A percentile compares a stretch with the other conserved stretches of the same genome.
phyloP scores from a whole-genome alignment of 2,797 vertebrate species.

The Coranthus polyacanthus region DNA sequence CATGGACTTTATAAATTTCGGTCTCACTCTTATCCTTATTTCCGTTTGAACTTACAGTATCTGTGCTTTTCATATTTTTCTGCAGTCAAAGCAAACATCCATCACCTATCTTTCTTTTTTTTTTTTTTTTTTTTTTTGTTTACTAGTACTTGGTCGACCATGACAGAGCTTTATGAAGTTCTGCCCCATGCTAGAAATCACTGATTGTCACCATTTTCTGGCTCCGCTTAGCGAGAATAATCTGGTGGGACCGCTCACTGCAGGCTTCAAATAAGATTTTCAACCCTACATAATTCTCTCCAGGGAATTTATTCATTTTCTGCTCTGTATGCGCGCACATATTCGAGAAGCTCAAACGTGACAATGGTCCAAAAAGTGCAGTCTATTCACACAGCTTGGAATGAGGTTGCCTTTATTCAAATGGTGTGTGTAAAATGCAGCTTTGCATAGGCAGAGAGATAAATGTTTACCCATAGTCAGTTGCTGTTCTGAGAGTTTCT shows the following conservation, averaged over 20 bases:
- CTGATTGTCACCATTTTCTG: constrained; percentile 64
- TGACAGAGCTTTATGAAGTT: constrained; percentile 64
- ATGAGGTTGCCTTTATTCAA: constrained; percentile 43
- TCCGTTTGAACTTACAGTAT: constrained; percentile 10
- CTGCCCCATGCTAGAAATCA: constrained; percentile 57
- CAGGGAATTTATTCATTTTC: constrained; percentile 65
- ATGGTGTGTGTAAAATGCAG: constrained; percentile 19
- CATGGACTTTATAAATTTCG: constrained; percentile 18
- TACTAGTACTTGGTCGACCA: constrained; percentile 58
- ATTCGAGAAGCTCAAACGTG: constrained; percentile 49
- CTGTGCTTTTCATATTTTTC: constrained; percentile 28
- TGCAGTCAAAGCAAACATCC: constrained; percentile 46
- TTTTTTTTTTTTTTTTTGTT: constrained; percentile 45
- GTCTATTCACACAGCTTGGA: constrained; percentile 36
- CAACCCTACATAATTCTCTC: constrained; percentile 65
- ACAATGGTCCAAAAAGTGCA: constrained; percentile 44
- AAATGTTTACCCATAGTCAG: constrained; percentile 26
- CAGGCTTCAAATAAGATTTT: constrained; percentile 69
- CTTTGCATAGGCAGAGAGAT: constrained; percentile 17
- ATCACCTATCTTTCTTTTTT: constrained; percentile 38
- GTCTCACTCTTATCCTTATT: constrained; percentile 1
- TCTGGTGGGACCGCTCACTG: constrained; percentile 53
- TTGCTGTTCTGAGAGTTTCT: background rate
- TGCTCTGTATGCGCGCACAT: constrained; percentile 50
- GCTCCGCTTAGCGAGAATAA: constrained; percentile 57